Evolutionary conservation across 1,140 invertebrate genomes (phyloP).

Genomic region (Sitophilus oryzae): DNA sequence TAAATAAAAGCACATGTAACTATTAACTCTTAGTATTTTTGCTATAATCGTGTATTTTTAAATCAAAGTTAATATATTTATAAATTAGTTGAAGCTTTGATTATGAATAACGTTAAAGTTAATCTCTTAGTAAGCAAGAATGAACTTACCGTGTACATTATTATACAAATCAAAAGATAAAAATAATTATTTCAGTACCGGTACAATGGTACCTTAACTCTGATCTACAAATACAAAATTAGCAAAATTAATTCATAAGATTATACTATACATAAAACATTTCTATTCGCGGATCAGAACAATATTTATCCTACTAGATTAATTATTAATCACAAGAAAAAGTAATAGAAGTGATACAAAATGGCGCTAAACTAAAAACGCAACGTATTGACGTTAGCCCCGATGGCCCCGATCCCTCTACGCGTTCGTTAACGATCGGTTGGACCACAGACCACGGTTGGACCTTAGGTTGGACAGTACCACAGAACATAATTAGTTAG

Average conservation of each 20-base stretch:
- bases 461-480: no score
- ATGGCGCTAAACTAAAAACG: neutral
- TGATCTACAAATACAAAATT: no score
- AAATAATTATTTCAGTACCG: neutral
- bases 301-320: no score
- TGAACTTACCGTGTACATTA: constrained; percentile 27
- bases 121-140: neutral
- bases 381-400: no score
- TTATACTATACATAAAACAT: no score
- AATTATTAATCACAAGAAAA: neutral
- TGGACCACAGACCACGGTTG: no score
- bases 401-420: no score
- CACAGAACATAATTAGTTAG: no score
- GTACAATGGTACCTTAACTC: neutral
- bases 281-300: no score
- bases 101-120: no score
- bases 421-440: no score
- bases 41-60: neutral
- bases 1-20: neutral
- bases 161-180: neutral
- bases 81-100: neutral
- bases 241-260: no score
- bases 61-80: neutral
- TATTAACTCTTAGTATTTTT: neutral
- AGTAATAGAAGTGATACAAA: neutral